Evolutionary conservation across 2,888 invertebrate species (phyloP).

Genomic region (Drosophila mercatorum): DNA sequence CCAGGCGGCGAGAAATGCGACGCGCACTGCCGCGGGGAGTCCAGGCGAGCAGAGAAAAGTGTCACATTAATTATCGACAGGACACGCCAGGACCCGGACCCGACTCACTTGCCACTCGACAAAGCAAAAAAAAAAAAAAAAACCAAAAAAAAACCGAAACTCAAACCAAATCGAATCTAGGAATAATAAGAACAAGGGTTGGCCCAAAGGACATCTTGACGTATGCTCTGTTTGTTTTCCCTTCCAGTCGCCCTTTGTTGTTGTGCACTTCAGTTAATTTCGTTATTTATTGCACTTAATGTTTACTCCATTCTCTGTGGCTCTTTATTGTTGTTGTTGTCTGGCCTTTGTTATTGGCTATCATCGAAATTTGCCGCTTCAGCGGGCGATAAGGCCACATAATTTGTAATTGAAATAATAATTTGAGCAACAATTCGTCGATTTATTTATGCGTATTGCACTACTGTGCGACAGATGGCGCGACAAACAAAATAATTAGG

Average conservation of each 20-base stretch:
- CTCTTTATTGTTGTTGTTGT: conserved; percentile 56
- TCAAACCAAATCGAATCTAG: conserved; percentile 12
- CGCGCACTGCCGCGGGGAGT: conserved; percentile 22
- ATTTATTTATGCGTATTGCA: neutral
- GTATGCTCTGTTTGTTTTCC: conserved; percentile 14
- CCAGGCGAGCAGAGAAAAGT: conserved; percentile 43
- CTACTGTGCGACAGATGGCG: conserved; percentile 10
- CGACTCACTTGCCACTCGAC: conserved; percentile 67
- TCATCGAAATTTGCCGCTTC: conserved; percentile 56
- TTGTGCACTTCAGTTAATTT: conserved; percentile 66
- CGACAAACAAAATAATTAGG: conserved; percentile 12
- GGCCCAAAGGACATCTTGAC: conserved; percentile 32
- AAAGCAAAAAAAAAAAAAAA: conserved; percentile 8
- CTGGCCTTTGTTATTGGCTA: conserved; percentile 45
- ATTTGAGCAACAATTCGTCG: conserved; percentile 24
- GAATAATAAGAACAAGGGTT: conserved; percentile 50
- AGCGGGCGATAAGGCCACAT: conserved; percentile 42
- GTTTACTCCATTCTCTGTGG: conserved; percentile 30
- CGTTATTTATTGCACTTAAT: conserved; percentile 64
- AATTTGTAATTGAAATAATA: conserved; percentile 45
- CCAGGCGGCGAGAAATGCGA: conserved; percentile 56
- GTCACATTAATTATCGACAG: conserved; percentile 67
- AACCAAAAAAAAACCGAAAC: neutral
- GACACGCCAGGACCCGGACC: conserved; percentile 65
- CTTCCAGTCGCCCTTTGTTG: conserved; percentile 55